Base-by-base conservation (phyloP, 2,797 vertebrate genomes). In the Kryptopterus vitreolus region DNA sequence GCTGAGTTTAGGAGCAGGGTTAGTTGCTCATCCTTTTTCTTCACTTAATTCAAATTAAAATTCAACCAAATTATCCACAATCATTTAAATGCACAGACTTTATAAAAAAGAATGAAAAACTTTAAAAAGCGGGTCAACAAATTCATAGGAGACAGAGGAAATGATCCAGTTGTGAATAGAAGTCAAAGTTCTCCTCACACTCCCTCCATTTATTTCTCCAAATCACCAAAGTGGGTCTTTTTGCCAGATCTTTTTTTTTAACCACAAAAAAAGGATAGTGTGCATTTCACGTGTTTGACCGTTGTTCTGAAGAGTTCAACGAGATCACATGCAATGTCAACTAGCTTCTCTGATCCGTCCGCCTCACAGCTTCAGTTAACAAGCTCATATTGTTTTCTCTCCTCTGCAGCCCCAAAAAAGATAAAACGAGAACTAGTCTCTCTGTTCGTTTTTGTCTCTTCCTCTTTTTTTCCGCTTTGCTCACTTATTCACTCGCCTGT, bases 401-500 rank as follows among this genome's bases (percentile, higher is more conserved):
- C 38, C 76, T 65, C 77, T 79, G 50, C 52, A 74, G 81, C 85
- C 57, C 62, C n/a, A n/a, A n/a, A 69, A 89, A 86, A 87, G 89
- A 90, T 89, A 85, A 90, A 90, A 92, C 84, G 87, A 90, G 88
- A 91, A 43, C 7, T 86, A 80, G 86, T 85, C 69, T 65, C 81
- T 81, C 75, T 75, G 65, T 83, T 80, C 79, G 82, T 77, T 53
- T 83, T 74, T 74, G 72, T 50, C 83, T 81, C 29, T 48, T 77
- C 43, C 10, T 73, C 61, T 80, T 76, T 43, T n/a, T 71, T 76
- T 81, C 26, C 26, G 48, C 69, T 77, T 84, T 62, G 76, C 85
- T 84, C 83, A 81, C 87, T 87, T 87, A 80, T 89, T 91, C 89
- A 73, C 89, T 93, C 91, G 90, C 92, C 92, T 91, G 88, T 90